Evolutionary conservation across 35 echinoderm and acorn worm species (phyloP), one percentile per base, ranked within the genome.

Genomic region (Heliocidaris tuberculata): DNA sequence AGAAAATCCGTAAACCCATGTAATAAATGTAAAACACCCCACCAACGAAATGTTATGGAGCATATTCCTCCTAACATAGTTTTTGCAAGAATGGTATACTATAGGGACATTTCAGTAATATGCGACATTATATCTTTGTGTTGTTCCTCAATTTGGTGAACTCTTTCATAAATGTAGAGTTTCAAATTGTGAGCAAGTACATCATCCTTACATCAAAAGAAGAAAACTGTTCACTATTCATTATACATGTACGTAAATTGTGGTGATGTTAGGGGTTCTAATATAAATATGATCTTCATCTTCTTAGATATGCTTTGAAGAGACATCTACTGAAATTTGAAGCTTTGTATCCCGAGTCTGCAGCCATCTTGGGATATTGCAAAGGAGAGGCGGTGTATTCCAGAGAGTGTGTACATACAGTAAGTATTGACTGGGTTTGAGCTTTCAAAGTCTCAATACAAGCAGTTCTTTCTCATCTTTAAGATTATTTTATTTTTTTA

Each of bases 311-410:
- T 96, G 98, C 97, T 10, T 59, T 99, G 47, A 96, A 95, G 93
- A 94, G 98, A 32, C 98, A 99, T 78, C 93, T 99, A 24, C 88
- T 99, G 78, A 97, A 99, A 88, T 99, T 96, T 96, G 97, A 99
- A 70, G 96, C 95, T 12, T 86, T 99, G 24, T 99, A 99, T 42
- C 98, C 98, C 30, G 95, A 96, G 49, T 59, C 95, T 13, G 93
- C 97, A 60, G 91, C 95, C 32, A 96, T 96, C 9, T 49, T 99
- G 13, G 98, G 98, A 27, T 99, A 97, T 90, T 99, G 98, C 59
- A 94, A 85, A 92, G 95, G 96, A 85, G 98, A 99, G 71, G 52
- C 98, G 48, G 97, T 99, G 8, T 97, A 97, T 94, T 95, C 98
- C 85, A 94, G 96, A 59, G 94, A 99, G 15, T 99, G 98, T 95